Percentiles rank a stretch among this genome's conserved stretches.
Evolutionary conservation across 2,797 vertebrate genomes (phyloP).

Genomic region (Ptychobarbus kaznakovi): DNA sequence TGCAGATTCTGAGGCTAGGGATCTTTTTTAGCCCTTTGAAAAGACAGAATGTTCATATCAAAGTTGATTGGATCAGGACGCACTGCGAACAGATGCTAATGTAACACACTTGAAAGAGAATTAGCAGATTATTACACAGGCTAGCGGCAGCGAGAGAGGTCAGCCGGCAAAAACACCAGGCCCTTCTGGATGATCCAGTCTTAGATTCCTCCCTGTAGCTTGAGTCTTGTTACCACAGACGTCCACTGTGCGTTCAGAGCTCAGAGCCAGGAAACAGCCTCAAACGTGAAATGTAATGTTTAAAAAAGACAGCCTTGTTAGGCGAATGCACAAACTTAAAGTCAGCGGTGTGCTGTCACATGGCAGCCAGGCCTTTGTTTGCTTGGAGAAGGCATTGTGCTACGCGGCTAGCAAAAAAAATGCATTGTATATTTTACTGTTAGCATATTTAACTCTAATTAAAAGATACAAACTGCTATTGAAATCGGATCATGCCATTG

Average conservation of each 20-base stretch:
- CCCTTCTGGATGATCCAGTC: constrained; percentile 25
- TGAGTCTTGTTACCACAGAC: constrained; percentile 31
- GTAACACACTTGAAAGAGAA: constrained; percentile 52
- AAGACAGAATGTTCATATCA: constrained; percentile 53
- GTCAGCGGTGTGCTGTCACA: not conserved
- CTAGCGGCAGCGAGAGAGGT: constrained; percentile 36
- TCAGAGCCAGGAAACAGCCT: not conserved
- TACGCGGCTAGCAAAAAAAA: not conserved
- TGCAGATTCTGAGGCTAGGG: constrained; percentile 41
- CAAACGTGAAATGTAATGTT: not conserved
- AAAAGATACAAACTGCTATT: not conserved
- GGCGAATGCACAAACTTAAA: not conserved
- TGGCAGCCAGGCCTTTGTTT: not conserved
- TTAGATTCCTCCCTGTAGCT: constrained; percentile 42
- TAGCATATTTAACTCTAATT: not conserved
- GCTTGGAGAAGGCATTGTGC: not conserved
- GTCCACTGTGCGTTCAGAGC: constrained; percentile 12
- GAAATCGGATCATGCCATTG: not conserved
- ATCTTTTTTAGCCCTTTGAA: constrained; percentile 54
- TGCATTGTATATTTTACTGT: not conserved
- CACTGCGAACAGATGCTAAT: constrained; percentile 55
- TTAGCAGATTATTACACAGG: constrained; percentile 58
- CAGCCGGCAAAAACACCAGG: constrained; percentile 34
- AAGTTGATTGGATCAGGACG: constrained; percentile 50
- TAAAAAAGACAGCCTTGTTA: constrained; percentile 19